phyloP scores from a whole-genome alignment of 2,888 invertebrate species.

The Argyresthia albistria region DNA sequence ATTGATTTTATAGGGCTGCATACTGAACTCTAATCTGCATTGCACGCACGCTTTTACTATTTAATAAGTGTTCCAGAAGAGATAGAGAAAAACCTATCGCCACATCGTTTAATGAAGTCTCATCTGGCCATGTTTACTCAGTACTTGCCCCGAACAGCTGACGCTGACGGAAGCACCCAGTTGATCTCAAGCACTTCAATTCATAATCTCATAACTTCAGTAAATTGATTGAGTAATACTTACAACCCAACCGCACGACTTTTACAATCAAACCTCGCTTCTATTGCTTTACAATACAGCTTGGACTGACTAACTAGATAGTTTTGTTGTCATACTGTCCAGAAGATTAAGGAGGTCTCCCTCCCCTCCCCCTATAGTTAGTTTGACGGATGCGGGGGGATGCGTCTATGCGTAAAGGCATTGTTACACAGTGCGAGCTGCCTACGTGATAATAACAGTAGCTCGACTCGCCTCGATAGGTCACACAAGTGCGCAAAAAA shows the following conservation, averaged over 20 bases:
- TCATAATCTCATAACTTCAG: constrained; percentile 65
- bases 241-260: constrained; percentile 10
- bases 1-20: too few species aligned
- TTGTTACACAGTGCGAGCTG: neutral
- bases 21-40: too few species aligned
- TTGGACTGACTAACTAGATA: neutral
- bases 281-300: constrained; percentile 1
- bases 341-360: constrained; percentile 21
- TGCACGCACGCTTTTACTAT: too few species aligned
- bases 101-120: too few species aligned
- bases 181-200: constrained; percentile 69
- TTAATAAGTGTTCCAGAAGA: too few species aligned
- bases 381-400: constrained; percentile 21
- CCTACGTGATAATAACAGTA: too few species aligned
- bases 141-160: constrained; percentile 19
- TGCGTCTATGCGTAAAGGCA: neutral
- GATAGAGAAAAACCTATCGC: too few species aligned
- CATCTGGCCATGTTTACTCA: too few species aligned
- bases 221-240: constrained; percentile 54
- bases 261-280: constrained; percentile 39
- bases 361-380: constrained; percentile 21
- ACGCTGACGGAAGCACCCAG: constrained; percentile 65
- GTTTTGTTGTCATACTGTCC: neutral
- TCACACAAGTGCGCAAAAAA: too few species aligned
- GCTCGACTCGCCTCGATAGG: too few species aligned